phyloP scores from a whole-genome alignment of 2,797 vertebrate genomes.

The Antrozous pallidus region DNA sequence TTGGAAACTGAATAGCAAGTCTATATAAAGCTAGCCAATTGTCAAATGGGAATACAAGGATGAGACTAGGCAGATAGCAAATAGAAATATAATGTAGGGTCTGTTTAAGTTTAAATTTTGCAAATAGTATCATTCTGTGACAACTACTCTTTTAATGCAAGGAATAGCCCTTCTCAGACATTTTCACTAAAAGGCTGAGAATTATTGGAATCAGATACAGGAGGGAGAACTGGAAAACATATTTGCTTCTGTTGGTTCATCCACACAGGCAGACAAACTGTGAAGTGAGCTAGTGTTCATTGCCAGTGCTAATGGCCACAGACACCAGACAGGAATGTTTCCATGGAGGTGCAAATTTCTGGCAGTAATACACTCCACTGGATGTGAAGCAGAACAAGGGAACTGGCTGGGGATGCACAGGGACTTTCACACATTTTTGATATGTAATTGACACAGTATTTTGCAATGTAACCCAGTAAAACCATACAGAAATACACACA shows the following conservation, averaged over 20 bases:
- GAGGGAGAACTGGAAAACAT: not conserved
- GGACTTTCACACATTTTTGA: not conserved
- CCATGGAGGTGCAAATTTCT: not conserved
- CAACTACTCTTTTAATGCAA: not conserved
- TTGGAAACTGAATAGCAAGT: slow-evolving; percentile 4
- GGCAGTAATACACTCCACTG: not conserved
- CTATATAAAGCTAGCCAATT: not conserved
- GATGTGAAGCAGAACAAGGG: not conserved
- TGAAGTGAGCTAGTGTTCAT: not conserved
- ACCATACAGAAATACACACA: not conserved
- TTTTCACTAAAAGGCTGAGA: not conserved
- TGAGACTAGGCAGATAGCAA: not conserved
- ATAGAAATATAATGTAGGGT: not conserved
- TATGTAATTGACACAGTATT: not conserved
- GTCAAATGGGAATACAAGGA: not conserved
- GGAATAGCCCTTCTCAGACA: not conserved
- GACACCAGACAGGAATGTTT: not conserved
- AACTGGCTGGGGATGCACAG: not conserved
- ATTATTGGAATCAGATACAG: not conserved
- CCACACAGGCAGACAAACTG: not conserved
- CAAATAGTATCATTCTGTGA: not conserved
- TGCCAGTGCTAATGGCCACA: not conserved
- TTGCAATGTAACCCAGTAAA: not conserved
- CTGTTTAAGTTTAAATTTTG: not conserved
- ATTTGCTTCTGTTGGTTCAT: not conserved